A percentile compares a stretch with the other conserved stretches of the same genome.
These are phyloP conservation scores for Philereme transversata DNA, from an alignment of 2,888 invertebrate genomes.

Conservation along the genomic window DNA sequence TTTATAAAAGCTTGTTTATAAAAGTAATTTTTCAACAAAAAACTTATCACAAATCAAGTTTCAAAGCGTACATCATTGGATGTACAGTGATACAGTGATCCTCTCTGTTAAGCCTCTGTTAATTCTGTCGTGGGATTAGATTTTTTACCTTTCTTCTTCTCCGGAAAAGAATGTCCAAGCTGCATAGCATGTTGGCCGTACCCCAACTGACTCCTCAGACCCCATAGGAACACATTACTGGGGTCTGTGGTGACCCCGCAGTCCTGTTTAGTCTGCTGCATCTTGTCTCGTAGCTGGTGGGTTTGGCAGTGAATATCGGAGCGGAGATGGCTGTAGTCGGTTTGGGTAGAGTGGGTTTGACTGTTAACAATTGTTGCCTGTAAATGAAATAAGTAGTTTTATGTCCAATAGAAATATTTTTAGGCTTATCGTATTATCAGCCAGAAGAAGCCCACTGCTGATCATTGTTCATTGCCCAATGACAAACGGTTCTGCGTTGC, in stretches of 20 bases:
- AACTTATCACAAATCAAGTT: too few species aligned
- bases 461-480: too few species aligned
- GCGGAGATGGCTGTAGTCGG: constrained; percentile 85
- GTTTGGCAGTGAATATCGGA: constrained; percentile 87
- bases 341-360: constrained; percentile 88
- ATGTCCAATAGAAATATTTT: too few species aligned
- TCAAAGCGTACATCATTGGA: too few species aligned
- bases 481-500: too few species aligned
- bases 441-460: too few species aligned
- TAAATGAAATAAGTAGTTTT: not conserved
- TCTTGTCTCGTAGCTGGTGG: constrained; percentile 65
- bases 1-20: too few species aligned
- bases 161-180: constrained; percentile 40
- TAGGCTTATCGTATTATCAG: too few species aligned
- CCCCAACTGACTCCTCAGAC: constrained; percentile 82
- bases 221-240: constrained; percentile 76
- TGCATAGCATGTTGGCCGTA: constrained; percentile 81
- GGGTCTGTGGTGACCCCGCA: constrained; percentile 54
- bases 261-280: constrained; percentile 65
- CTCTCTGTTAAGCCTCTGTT: too few species aligned
- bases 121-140: too few species aligned
- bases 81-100: too few species aligned
- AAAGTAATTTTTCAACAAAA: too few species aligned
- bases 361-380: constrained; percentile 86
- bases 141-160: constrained; percentile 49